Conservation (phyloP, 2,797 vertebrate genomes). For the Cottoperca gobio region DNA sequence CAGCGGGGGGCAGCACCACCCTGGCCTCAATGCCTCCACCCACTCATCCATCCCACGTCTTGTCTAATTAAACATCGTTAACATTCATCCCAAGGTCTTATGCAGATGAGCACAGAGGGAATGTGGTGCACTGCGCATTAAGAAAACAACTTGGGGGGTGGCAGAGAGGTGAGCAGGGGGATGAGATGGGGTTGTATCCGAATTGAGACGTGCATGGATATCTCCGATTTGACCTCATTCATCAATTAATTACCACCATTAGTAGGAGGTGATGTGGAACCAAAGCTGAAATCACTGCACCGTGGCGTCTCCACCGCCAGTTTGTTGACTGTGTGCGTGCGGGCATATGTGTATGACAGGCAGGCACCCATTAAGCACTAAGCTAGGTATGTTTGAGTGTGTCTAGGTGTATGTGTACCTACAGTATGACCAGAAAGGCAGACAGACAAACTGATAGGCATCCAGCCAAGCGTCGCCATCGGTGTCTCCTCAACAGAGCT, state of each 20-base stretch:
- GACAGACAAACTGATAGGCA: constrained; percentile 77
- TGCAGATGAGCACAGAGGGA: constrained; percentile 88
- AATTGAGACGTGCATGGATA: constrained; percentile 86
- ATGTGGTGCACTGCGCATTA: constrained; percentile 85
- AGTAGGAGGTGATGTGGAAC: constrained; percentile 86
- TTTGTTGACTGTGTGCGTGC: constrained; percentile 69
- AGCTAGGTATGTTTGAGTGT: constrained; percentile 53
- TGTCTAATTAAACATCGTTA: constrained; percentile 90
- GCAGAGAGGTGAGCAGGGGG: constrained; percentile 74
- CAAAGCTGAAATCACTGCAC: constrained; percentile 81
- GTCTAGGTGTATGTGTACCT: constrained; percentile 45
- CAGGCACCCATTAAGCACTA: constrained; percentile 66
- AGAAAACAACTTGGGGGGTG: constrained; percentile 85
- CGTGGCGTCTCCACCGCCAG: constrained; percentile 62
- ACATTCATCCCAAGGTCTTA: constrained; percentile 91
- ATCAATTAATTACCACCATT: constrained; percentile 89
- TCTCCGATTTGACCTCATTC: constrained; percentile 87
- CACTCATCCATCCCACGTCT: constrained; percentile 85
- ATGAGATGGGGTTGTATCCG: constrained; percentile 78
- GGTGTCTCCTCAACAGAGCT: constrained; percentile 73
- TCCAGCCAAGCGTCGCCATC: constrained; percentile 69
- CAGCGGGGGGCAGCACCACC: constrained; percentile 77
- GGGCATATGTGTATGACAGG: constrained; percentile 64
- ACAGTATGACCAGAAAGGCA: constrained; percentile 61
- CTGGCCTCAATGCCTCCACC: constrained; percentile 76